Percentiles rank a stretch among this genome's conserved stretches.
These are phyloP conservation scores for Sinocyclocheilus anshuiensis DNA, from an alignment of 2,113 vertebrate genomes.

Conservation along the genomic window DNA sequence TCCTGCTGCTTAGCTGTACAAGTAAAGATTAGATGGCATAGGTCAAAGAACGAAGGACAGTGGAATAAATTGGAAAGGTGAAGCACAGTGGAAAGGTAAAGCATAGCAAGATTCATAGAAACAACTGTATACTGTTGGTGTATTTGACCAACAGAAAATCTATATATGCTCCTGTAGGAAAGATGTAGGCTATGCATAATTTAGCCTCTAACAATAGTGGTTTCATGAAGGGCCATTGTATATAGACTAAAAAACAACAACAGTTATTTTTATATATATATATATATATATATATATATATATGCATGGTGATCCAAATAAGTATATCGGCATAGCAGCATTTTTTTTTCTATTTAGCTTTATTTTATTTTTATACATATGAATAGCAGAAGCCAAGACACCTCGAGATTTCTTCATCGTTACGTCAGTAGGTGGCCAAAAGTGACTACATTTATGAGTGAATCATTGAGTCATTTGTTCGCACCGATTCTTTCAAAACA, in stretches of 20 bases:
- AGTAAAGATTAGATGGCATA: conserved; percentile 14
- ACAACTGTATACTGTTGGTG: no score
- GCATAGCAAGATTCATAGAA: neutral
- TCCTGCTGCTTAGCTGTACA: conserved; percentile 14
- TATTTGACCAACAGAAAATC: neutral
- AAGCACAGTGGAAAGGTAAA: neutral
- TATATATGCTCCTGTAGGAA: neutral
- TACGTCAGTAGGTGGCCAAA: no score
- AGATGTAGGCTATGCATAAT: neutral
- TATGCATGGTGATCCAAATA: no score
- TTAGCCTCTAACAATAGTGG: neutral
- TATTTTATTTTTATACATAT: no score
- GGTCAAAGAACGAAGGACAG: conserved; percentile 30
- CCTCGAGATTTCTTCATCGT: no score
- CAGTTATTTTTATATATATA: neutral
- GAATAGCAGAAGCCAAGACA: no score
- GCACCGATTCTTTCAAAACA: no score
- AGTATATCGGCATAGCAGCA: no score
- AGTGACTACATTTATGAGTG: no score
- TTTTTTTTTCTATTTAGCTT: no score
- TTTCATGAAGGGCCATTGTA: neutral
- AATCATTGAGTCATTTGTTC: no score
- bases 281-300: no score
- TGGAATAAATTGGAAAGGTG: neutral
- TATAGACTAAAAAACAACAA: neutral